phyloP scores from a whole-genome alignment of 2,797 vertebrate species.

The Sorex maritimensis region DNA sequence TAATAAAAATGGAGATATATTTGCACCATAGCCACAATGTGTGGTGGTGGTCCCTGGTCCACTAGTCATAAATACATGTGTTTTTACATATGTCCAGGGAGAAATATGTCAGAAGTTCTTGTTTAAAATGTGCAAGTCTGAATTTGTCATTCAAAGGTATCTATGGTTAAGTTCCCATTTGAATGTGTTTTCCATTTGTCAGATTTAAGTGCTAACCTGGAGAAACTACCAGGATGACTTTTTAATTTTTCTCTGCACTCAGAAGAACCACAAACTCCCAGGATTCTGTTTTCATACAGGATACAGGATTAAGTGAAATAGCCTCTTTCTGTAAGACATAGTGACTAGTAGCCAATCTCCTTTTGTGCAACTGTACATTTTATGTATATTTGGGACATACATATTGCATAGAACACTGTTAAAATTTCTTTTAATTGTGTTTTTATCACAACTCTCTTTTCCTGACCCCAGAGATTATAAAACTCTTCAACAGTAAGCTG shows the following conservation, averaged over 20 bases:
- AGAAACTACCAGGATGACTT: constrained; percentile 32
- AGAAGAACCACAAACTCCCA: constrained; percentile 25
- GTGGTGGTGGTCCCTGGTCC: constrained; percentile 56
- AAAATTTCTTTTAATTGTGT: constrained; percentile 87
- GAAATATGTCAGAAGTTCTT: constrained; percentile 27
- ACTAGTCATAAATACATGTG: constrained; percentile 55
- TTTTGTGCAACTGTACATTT: constrained; percentile 79
- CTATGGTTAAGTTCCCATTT: constrained; percentile 18
- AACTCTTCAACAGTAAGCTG: constrained; percentile 90
- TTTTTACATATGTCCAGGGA: constrained; percentile 51
- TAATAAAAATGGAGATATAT: constrained; percentile 5
- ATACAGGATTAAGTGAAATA: constrained; percentile 77
- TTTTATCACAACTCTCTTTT: constrained; percentile 86
- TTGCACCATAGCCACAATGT: constrained; percentile 52
- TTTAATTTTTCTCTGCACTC: constrained; percentile 15
- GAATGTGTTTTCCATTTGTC: constrained; percentile 75
- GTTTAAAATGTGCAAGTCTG: constrained; percentile 65
- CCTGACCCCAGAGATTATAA: constrained; percentile 88
- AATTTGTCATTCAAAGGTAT: constrained; percentile 61
- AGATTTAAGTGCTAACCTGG: constrained; percentile 59
- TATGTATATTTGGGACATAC: neutral
- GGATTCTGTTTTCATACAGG: constrained; percentile 72
- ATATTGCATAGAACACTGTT: constrained; percentile 86
- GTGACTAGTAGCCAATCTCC: constrained; percentile 57
- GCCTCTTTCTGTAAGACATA: constrained; percentile 63